Conservation (phyloP, 2,113 vertebrate species). For the Tachysurus vachellii region DNA sequence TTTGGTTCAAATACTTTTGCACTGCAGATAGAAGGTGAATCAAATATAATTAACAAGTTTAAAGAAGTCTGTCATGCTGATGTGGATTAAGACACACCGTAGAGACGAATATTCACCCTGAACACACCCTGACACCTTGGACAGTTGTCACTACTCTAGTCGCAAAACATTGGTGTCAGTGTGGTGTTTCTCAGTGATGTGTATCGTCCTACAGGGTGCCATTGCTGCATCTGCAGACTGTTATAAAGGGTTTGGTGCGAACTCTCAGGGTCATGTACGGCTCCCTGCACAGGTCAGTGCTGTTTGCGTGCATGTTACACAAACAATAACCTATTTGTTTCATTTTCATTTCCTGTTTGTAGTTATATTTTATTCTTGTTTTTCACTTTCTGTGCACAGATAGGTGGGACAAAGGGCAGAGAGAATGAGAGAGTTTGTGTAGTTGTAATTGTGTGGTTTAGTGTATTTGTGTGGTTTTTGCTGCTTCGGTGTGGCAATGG, state of each 20-base stretch:
- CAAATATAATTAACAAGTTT: not conserved
- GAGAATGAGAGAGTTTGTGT: too few relatives aligned
- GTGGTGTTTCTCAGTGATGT: not conserved
- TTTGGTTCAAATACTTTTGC: not conserved
- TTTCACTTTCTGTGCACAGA: not conserved
- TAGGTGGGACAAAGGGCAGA: too few relatives aligned
- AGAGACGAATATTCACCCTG: not conserved
- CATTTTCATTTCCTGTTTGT: not conserved
- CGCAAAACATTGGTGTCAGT: not conserved
- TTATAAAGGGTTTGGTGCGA: constrained; percentile 80
- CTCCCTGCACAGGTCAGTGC: constrained; percentile 84
- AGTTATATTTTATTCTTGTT: not conserved
- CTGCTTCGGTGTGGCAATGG: too few relatives aligned
- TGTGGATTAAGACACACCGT: not conserved
- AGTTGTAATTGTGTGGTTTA: too few relatives aligned
- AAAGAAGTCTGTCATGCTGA: not conserved
- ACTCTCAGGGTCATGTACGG: constrained; percentile 89
- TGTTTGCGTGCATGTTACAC: not conserved
- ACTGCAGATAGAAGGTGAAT: not conserved
- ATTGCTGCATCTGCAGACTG: constrained; percentile 82
- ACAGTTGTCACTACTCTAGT: not conserved
- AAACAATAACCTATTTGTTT: not conserved
- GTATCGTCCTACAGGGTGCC: constrained; percentile 78
- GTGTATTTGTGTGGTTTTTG: not conserved
- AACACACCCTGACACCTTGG: not conserved